These are phyloP conservation scores for Phenacoccus solenopsis DNA, from an alignment of 1,140 invertebrate genomes.

Conservation along the genomic window DNA sequence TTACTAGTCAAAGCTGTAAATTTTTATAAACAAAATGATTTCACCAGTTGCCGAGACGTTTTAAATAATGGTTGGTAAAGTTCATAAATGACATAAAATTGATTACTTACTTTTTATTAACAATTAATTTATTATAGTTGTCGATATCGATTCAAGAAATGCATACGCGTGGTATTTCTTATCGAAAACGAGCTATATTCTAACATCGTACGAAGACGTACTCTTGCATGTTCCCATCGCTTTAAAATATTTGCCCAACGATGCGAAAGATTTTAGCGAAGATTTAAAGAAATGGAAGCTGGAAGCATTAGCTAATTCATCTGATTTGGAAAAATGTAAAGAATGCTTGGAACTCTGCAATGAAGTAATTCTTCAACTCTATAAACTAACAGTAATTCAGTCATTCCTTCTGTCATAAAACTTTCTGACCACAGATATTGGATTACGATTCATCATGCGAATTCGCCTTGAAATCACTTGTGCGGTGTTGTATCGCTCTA, in stretches of 20 bases:
- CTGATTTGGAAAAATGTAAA: not conserved
- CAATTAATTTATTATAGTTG: not conserved
- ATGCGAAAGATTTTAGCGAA: not conserved
- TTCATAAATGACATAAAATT: not conserved
- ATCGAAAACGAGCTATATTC: not conserved
- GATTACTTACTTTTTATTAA: too few relatives aligned
- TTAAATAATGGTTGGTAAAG: not conserved
- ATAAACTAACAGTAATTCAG: too few relatives aligned
- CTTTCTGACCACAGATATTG: not conserved
- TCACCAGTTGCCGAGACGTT: slow-evolving; percentile 22
- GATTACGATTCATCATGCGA: not conserved
- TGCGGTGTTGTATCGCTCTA: not conserved
- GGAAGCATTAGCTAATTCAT: not conserved
- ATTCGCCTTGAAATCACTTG: not conserved
- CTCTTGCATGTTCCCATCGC: not conserved
- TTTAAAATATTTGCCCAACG: not conserved
- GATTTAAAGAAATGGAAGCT: not conserved
- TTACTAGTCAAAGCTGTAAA: not conserved
- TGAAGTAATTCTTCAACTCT: not conserved
- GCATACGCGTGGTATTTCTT: not conserved
- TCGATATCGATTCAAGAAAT: not conserved
- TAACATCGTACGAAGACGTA: not conserved
- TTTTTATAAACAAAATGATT: not conserved
- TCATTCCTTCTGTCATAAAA: too few relatives aligned
- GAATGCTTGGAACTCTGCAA: not conserved